Percentiles rank a stretch among this genome's conserved stretches.
phyloP scores from a whole-genome alignment of 2,888 invertebrate species.

The Nudaria mundana region DNA sequence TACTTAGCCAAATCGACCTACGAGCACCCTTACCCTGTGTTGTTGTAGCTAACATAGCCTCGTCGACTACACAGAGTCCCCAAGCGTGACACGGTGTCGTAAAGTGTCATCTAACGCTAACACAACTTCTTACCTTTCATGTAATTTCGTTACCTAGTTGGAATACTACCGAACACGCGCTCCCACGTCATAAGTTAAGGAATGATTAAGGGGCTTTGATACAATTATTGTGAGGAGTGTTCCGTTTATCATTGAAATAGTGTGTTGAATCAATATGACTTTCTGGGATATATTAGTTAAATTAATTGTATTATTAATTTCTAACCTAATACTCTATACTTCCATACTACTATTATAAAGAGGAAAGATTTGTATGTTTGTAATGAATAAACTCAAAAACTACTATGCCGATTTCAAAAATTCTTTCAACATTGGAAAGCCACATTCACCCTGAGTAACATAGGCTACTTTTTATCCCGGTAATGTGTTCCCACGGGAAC shows the following conservation, averaged over 20 bases:
- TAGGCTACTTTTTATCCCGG: no score
- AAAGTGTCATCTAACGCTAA: constrained; percentile 30
- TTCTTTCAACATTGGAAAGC: no score
- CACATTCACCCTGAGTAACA: no score
- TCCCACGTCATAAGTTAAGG: constrained; percentile 29
- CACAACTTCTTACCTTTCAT: constrained; percentile 25
- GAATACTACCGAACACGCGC: constrained; percentile 29
- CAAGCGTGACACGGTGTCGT: constrained; percentile 24
- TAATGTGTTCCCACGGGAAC: no score
- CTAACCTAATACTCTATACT: no score
- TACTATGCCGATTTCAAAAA: no score
- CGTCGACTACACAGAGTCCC: constrained; percentile 19
- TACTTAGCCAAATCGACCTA: constrained; percentile 54
- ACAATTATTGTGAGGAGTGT: constrained; percentile 45
- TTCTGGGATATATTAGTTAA: not conserved
- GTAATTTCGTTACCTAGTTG: constrained; percentile 33
- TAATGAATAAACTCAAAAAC: no score
- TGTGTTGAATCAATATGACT: constrained; percentile 4
- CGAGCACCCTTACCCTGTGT: constrained; percentile 44
- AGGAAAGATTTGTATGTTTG: no score
- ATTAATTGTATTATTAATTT: not conserved
- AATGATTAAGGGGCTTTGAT: constrained; percentile 50
- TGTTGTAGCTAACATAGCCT: constrained; percentile 26
- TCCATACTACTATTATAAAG: no score
- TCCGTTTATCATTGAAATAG: constrained; percentile 30